These are phyloP conservation scores for Andricus curvator DNA, from an alignment of 2,888 invertebrate species.

Conservation along the genomic window DNA sequence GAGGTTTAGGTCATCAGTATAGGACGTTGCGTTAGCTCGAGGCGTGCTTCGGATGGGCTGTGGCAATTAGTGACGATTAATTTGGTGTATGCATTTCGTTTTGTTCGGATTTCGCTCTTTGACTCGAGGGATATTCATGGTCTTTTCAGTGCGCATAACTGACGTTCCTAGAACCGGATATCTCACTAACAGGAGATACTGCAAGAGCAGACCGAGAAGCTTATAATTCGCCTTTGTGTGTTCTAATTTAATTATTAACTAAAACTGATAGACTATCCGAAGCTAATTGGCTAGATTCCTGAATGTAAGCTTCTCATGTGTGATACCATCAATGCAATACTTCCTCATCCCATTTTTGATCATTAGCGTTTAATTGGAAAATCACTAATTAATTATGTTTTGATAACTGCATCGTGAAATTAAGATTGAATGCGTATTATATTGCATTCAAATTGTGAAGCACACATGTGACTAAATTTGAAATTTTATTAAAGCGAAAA, in stretches of 20 bases:
- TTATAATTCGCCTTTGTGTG: not conserved
- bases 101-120: not conserved
- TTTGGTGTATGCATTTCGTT: not conserved
- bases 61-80: not conserved
- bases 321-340: not conserved
- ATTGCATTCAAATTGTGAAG: not conserved
- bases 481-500: not conserved
- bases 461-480: not conserved
- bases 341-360: not conserved
- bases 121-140: not conserved
- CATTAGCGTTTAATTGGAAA: not conserved
- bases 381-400: not conserved
- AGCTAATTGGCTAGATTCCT: not conserved
- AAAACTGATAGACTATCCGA: conserved; percentile 4
- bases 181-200: not conserved
- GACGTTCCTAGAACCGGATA: not conserved
- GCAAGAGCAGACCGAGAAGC: not conserved
- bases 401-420: not conserved
- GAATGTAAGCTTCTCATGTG: not conserved
- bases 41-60: not conserved
- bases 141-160: not conserved
- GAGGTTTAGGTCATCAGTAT: not conserved
- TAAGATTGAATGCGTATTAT: not conserved
- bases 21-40: not conserved
- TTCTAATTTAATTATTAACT: conserved; percentile 5